Conservation (phyloP, 2,888 invertebrate species). For the Noctua pronuba region DNA sequence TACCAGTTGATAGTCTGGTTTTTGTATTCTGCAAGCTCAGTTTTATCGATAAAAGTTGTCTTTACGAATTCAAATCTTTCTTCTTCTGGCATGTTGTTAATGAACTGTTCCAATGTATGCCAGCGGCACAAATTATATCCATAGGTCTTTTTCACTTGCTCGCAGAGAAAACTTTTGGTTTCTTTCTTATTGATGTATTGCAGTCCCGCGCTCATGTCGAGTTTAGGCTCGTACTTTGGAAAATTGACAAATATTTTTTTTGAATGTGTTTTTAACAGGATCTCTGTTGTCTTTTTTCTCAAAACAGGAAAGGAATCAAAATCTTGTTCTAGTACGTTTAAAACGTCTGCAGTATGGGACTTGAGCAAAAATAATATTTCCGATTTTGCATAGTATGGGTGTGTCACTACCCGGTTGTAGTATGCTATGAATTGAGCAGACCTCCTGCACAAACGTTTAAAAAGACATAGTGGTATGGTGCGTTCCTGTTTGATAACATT, state of each 20-base stretch:
- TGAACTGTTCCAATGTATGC: background rate
- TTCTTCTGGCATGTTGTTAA: constrained; percentile 15
- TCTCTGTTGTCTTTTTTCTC: constrained; percentile 17
- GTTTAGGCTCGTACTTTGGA: background rate
- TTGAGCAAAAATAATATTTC: constrained; percentile 67
- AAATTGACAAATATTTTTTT: constrained; percentile 20
- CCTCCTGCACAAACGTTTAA: constrained; percentile 75
- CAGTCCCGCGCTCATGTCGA: constrained; percentile 13
- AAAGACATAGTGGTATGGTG: constrained; percentile 61
- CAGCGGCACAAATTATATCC: background rate
- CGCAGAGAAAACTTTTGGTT: constrained; percentile 77
- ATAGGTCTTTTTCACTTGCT: background rate
- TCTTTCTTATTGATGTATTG: constrained; percentile 65
- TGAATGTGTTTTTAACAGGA: constrained; percentile 14
- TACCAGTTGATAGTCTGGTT: constrained; percentile 63
- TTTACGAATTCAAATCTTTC: constrained; percentile 25
- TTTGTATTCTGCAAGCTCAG: constrained; percentile 5
- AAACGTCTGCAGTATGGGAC: constrained; percentile 68
- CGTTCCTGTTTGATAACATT: constrained; percentile 68
- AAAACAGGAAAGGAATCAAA: constrained; percentile 62
- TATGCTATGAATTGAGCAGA: constrained; percentile 71
- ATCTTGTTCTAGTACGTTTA: constrained; percentile 71
- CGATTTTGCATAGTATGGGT: background rate
- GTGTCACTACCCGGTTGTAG: constrained; percentile 3
- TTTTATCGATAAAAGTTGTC: constrained; percentile 27